These are phyloP conservation scores for Gnathonemus echidnorhynchus DNA, from an alignment of 2,113 vertebrate species.

Conservation along the genomic window DNA sequence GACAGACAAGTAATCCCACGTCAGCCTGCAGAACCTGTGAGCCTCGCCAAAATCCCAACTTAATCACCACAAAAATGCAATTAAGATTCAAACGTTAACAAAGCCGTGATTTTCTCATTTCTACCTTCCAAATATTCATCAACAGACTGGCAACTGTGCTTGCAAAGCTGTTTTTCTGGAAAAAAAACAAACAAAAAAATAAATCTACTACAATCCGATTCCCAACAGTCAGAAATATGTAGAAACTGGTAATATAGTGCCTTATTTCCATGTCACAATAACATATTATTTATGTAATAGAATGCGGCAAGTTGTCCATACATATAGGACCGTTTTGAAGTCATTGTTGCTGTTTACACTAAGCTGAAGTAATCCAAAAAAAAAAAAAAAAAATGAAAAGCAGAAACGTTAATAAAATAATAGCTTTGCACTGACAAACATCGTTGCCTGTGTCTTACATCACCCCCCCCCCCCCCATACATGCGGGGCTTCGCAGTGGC, in stretches of 20 bases:
- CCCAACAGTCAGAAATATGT: background rate
- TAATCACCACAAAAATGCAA: background rate
- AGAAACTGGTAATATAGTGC: background rate
- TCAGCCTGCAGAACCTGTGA: background rate
- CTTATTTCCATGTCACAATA: background rate
- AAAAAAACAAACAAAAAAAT: background rate
- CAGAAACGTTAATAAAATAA: conserved; percentile 6
- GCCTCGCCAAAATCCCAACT: background rate
- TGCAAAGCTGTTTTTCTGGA: background rate
- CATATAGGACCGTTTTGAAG: background rate
- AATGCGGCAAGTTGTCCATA: background rate
- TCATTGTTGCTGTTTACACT: background rate
- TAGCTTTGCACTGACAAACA: conserved; percentile 15
- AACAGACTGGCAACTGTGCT: background rate
- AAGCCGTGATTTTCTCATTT: background rate
- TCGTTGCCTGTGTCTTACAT: conserved; percentile 16
- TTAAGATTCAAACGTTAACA: background rate
- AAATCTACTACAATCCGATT: background rate
- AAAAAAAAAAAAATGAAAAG: background rate
- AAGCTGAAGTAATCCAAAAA: background rate
- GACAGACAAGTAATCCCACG: background rate
- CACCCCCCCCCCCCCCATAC: background rate
- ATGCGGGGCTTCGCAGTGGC: background rate
- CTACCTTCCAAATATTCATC: background rate
- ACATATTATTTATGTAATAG: background rate